Evolutionary conservation across 2,113 vertebrate species (phyloP).

Genomic region (Neotoma lepida): DNA sequence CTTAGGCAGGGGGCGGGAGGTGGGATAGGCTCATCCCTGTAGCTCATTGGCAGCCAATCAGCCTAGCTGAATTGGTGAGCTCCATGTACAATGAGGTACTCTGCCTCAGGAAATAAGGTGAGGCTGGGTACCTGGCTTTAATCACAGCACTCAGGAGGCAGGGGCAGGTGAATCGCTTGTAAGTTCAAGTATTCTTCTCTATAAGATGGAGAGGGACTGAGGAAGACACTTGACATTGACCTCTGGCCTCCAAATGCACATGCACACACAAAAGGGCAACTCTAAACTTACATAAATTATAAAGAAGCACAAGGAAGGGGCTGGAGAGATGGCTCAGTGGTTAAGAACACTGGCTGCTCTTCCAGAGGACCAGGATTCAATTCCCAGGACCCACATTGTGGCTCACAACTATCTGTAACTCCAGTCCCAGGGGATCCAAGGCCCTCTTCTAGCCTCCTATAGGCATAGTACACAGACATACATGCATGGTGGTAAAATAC

Average conservation of each 20-base stretch:
- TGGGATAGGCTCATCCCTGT: background rate
- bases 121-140: background rate
- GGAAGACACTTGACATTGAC: background rate
- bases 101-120: background rate
- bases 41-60: background rate
- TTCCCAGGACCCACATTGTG: background rate
- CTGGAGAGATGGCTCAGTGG: background rate
- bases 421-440: background rate
- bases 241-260: background rate
- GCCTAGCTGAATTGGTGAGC: background rate
- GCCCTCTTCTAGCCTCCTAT: background rate
- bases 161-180: background rate
- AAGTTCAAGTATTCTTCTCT: background rate
- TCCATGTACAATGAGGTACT: background rate
- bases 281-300: background rate
- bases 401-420: background rate
- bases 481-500: background rate
- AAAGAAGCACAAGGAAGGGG: background rate
- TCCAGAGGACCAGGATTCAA: background rate
- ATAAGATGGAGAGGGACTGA: background rate
- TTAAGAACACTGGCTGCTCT: background rate
- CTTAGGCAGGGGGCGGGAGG: background rate
- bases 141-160: background rate
- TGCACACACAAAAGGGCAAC: background rate
- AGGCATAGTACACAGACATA: background rate